Evolutionary conservation across 2,888 invertebrate species (phyloP).

Genomic region (Sclerodermus sp.): DNA sequence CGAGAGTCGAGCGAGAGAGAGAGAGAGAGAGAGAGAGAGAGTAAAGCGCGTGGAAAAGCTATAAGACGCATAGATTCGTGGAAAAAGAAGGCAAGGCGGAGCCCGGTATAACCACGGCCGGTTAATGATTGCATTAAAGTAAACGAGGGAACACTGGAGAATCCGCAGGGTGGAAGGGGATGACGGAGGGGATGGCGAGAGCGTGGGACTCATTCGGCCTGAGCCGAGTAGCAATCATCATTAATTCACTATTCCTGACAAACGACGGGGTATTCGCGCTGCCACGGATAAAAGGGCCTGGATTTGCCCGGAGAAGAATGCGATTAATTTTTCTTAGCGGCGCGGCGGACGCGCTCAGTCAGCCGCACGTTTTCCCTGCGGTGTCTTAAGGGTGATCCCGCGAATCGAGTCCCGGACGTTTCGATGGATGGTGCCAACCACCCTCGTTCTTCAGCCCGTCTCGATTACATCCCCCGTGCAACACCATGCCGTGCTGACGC

Average conservation of each 20-base stretch:
- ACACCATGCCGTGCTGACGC: not conserved
- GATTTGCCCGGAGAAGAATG: slow-evolving; percentile 49
- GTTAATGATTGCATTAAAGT: slow-evolving; percentile 50
- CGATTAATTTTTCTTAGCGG: slow-evolving; percentile 50
- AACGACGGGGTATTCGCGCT: slow-evolving; percentile 48
- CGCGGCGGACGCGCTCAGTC: slow-evolving; percentile 34
- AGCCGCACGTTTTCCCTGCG: slow-evolving; percentile 35
- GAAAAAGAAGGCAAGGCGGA: too few relatives aligned
- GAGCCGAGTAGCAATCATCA: slow-evolving; percentile 50
- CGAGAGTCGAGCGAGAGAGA: slow-evolving; percentile 4
- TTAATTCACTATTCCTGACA: slow-evolving; percentile 54
- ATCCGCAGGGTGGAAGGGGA: slow-evolving; percentile 10
- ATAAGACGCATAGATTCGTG: too few relatives aligned
- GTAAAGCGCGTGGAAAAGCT: too few relatives aligned
- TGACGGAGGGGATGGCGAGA: slow-evolving; percentile 30
- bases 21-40: slow-evolving; percentile 8
- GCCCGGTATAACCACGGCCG: slow-evolving; percentile 10
- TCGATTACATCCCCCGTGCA: slow-evolving; percentile 2
- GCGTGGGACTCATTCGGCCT: slow-evolving; percentile 37
- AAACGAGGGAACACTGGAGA: slow-evolving; percentile 34
- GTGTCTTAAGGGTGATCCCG: slow-evolving; percentile 31
- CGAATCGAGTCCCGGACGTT: slow-evolving; percentile 26
- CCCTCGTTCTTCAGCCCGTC: slow-evolving; percentile 17
- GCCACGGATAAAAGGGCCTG: slow-evolving; percentile 48
- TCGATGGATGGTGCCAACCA: slow-evolving; percentile 26